Evolutionary conservation across 2,888 invertebrate species (phyloP).

Genomic region (Azorinus chamasolen): DNA sequence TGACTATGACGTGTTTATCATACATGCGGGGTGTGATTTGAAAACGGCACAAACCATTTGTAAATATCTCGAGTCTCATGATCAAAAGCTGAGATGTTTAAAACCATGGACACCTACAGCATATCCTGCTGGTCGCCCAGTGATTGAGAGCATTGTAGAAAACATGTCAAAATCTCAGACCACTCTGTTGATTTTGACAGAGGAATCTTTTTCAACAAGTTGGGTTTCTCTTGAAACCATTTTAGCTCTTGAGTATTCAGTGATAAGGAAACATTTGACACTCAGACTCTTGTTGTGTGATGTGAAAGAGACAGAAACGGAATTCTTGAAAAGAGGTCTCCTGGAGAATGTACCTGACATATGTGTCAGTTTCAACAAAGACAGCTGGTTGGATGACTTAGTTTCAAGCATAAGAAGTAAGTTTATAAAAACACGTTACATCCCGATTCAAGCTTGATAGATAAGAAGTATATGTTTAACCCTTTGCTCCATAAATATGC

Average conservation of each 20-base stretch:
- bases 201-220: slow-evolving; percentile 30
- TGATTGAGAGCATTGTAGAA: slow-evolving; percentile 3
- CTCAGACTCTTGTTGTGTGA: slow-evolving; percentile 24
- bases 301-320: slow-evolving; percentile 11
- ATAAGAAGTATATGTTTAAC: neutral
- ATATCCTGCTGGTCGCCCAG: slow-evolving; percentile 1
- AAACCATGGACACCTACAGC: neutral
- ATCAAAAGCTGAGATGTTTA: neutral
- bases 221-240: slow-evolving; percentile 49
- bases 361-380: neutral
- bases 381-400: slow-evolving; percentile 9
- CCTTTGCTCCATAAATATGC: too few species aligned
- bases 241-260: slow-evolving; percentile 46
- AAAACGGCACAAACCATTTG: neutral
- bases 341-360: slow-evolving; percentile 14
- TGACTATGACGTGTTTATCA: slow-evolving; percentile 30
- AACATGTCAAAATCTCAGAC: slow-evolving; percentile 10
- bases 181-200: slow-evolving; percentile 34
- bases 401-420: slow-evolving; percentile 7
- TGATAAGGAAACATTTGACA: slow-evolving; percentile 22
- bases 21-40: neutral
- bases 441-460: neutral
- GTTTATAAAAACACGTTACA: neutral
- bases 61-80: neutral
- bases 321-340: slow-evolving; percentile 13